Base-by-base conservation (phyloP, 2,888 invertebrate genomes). In the Pyrocoelia pectoralis region DNA sequence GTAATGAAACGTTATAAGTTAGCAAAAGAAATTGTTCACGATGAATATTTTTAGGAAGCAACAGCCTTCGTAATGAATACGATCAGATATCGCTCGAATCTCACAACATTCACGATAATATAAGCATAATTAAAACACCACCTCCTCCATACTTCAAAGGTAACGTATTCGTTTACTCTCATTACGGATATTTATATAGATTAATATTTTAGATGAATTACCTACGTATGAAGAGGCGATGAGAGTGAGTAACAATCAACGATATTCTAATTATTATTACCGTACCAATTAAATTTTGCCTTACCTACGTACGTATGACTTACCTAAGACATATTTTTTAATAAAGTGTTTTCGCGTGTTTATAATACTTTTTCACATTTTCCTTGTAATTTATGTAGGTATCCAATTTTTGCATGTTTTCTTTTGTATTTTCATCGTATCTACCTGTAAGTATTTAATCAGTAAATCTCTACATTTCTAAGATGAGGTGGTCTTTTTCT, bases 51-150 rank as follows among this genome's bases (percentile, higher is more conserved):
- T 33, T 33, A 33, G 33, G 10, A 33, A 33, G n/a, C 33, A 8
- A 8, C 13, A 2, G 13, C 13, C 2, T 3, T 24, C 6, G 5
- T 46, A n/a, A 52, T 10, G 52, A 57, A 13, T 55, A 64, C 12
- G 64, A 64, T 19, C 64, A 64, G 51, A 52, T 64, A 40, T 64
- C 64, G 6, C 46, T 64, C 19, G 64, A 64, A 48, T 64, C 64
- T 8, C 64, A 60, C 29, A 28, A 13, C 10, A 56, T 64, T 9
- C 10, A 17, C 17, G 46, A 46, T 18, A 46, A 18, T 18, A 46
- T 17, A 6, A 46, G 46, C 18, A 46, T 55, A 6, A 17, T 59
- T 43, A 64, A 64, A 59, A 59, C 64, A 18, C 64, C 59, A 6
- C 64, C 64, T 1, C 64, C 64, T 6, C 64, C 64, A 18, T 64